Conservation (phyloP, 2,888 invertebrate genomes). For the Aradus depressus region DNA sequence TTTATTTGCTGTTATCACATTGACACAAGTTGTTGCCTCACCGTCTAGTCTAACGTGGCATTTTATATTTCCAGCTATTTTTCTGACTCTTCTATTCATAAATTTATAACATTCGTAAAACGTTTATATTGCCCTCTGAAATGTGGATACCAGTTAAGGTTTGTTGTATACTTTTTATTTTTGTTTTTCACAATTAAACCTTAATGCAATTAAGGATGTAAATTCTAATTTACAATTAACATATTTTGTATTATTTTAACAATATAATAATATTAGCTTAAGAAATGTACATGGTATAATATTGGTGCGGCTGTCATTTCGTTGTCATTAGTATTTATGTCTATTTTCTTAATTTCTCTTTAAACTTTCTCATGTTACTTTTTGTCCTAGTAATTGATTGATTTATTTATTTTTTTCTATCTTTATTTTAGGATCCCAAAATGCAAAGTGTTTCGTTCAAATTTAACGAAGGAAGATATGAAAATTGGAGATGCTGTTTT, state of each 20-base stretch:
- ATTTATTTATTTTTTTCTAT: neutral
- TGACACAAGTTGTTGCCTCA: constrained; percentile 23
- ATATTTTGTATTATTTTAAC: too few species aligned
- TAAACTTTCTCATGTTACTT: neutral
- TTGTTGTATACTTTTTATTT: constrained; percentile 6
- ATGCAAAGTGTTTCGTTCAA: constrained; percentile 30
- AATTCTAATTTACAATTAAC: too few species aligned
- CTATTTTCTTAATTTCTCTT: neutral
- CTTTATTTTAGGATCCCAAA: constrained; percentile 9
- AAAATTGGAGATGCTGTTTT: constrained; percentile 67
- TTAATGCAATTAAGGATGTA: too few species aligned
- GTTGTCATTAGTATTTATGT: too few species aligned
- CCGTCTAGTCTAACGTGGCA: constrained; percentile 18
- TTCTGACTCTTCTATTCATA: too few species aligned
- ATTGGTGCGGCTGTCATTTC: too few species aligned
- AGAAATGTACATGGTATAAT: too few species aligned
- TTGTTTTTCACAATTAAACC: too few species aligned
- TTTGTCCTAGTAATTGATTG: neutral
- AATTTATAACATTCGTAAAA: too few species aligned
- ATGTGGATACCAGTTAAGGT: constrained; percentile 16
- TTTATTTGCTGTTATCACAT: too few species aligned
- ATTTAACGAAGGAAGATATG: constrained; percentile 41
- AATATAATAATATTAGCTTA: too few species aligned
- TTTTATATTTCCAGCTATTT: constrained; percentile 16
- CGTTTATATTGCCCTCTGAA: neutral